A percentile compares a stretch with the other conserved stretches of the same genome.
These are phyloP conservation scores for Falco punctatus DNA, from an alignment of 2,113 vertebrate genomes.

Conservation along the genomic window DNA sequence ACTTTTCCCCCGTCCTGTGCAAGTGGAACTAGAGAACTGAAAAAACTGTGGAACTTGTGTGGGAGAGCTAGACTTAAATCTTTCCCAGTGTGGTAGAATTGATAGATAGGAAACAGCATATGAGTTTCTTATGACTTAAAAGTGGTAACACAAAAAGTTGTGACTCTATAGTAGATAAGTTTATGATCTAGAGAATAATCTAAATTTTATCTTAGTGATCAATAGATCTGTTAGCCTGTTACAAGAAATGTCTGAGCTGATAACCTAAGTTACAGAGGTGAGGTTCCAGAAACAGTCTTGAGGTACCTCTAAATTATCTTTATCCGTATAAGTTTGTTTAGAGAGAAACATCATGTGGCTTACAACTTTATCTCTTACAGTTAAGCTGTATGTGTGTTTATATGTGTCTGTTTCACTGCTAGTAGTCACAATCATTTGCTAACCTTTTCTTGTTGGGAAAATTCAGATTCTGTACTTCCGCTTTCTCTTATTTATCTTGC, in stretches of 20 bases:
- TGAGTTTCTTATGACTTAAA: background rate
- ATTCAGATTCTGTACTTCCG: background rate
- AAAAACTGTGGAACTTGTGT: background rate
- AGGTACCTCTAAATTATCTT: background rate
- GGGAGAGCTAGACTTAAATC: background rate
- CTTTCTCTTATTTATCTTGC: background rate
- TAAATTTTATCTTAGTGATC: background rate
- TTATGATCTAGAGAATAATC: background rate
- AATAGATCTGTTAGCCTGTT: background rate
- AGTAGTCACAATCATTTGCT: background rate
- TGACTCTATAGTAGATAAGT: background rate
- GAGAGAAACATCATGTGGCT: background rate
- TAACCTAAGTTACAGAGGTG: background rate
- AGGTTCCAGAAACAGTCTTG: background rate
- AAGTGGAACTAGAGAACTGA: background rate
- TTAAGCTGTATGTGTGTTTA: background rate
- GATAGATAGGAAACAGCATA: background rate
- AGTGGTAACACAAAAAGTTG: background rate
- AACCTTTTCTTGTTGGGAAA: background rate
- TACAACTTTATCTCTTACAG: background rate
- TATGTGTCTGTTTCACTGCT: background rate
- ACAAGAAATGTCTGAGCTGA: background rate
- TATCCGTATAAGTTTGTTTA: background rate
- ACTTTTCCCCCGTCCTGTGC: rapidly evolving
- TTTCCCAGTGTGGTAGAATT: background rate